Conservation (phyloP, 2,888 invertebrate genomes). For the Lottia scabra region DNA sequence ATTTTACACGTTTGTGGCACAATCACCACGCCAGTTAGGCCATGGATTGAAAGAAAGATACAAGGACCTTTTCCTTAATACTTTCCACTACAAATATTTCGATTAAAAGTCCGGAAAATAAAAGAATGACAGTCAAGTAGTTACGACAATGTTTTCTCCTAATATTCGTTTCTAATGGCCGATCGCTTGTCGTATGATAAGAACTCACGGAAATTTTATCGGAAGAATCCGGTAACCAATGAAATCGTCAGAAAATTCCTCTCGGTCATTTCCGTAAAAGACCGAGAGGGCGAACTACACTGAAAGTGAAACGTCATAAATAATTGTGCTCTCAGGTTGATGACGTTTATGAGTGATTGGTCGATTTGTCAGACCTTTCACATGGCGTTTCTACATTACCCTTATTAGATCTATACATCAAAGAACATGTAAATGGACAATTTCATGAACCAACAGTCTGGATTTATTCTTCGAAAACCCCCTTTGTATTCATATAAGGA, state of each 20-base stretch:
- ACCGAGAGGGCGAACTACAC: slow-evolving; percentile 23
- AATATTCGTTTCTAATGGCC: slow-evolving; percentile 56
- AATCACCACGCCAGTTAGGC: slow-evolving; percentile 12
- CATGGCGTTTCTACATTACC: too few species aligned
- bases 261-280: slow-evolving; percentile 27
- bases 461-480: too few species aligned
- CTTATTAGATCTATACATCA: too few species aligned
- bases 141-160: slow-evolving; percentile 19
- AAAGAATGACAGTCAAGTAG: neutral
- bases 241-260: slow-evolving; percentile 17
- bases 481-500: too few species aligned
- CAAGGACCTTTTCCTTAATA: neutral
- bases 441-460: too few species aligned
- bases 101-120: neutral
- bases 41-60: neutral
- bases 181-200: slow-evolving; percentile 47
- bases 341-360: too few species aligned
- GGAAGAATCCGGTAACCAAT: neutral
- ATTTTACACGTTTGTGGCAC: slow-evolving; percentile 15
- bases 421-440: too few species aligned
- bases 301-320: neutral
- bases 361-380: too few species aligned
- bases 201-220: slow-evolving; percentile 28
- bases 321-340: too few species aligned
- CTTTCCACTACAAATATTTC: neutral